A percentile compares a stretch with the other conserved stretches of the same genome.
phyloP scores from a whole-genome alignment of 2,888 invertebrate genomes.

The Ichneumoninae sp. region DNA sequence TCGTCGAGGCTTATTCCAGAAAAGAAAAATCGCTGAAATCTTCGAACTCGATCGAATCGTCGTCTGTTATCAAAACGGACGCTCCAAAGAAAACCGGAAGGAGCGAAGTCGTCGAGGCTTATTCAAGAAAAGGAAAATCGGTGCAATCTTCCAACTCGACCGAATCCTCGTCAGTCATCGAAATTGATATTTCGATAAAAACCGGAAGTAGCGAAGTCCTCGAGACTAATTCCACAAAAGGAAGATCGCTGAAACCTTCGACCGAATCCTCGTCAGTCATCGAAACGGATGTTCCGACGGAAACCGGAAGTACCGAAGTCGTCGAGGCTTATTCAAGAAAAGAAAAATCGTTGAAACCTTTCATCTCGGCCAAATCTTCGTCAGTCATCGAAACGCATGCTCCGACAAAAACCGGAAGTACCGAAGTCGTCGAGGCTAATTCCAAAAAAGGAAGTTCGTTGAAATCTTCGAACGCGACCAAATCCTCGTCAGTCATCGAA shows the following conservation, averaged over 20 bases:
- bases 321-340: neutral
- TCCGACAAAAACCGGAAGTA: neutral
- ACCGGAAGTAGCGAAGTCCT: neutral
- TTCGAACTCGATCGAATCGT: neutral
- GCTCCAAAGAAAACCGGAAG: too few relatives aligned
- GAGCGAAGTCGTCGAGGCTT: too few relatives aligned
- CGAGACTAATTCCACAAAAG: neutral
- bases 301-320: neutral
- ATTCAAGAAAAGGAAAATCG: neutral
- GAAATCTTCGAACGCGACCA: neutral
- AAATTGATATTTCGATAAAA: neutral
- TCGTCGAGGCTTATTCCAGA: neutral
- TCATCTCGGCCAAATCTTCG: neutral
- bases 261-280: neutral
- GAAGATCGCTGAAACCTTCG: constrained; percentile 9
- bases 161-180: neutral
- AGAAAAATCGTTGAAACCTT: constrained; percentile 8
- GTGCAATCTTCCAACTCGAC: neutral
- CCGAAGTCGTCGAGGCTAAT: neutral
- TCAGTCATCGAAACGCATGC: neutral
- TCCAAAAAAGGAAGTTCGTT: constrained; percentile 2
- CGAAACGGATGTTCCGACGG: neutral
- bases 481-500: neutral
- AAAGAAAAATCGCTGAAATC: neutral
- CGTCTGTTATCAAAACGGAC: neutral